These are phyloP conservation scores for Heliconius congener DNA, from an alignment of 1,140 invertebrate genomes.

Conservation along the genomic window DNA sequence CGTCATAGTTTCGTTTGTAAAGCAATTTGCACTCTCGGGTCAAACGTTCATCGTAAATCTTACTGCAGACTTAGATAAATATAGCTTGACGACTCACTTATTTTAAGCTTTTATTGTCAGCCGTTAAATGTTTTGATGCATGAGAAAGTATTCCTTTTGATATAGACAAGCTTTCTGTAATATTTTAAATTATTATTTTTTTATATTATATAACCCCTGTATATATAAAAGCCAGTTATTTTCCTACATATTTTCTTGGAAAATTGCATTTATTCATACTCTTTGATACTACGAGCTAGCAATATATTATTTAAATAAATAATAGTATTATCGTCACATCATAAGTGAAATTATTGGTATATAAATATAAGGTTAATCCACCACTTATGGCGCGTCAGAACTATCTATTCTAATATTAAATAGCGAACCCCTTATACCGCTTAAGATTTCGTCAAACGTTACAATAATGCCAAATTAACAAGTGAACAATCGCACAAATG, in stretches of 20 bases:
- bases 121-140: background rate
- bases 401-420: background rate
- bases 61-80: slow-evolving; percentile 26
- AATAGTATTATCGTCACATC: no score
- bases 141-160: background rate
- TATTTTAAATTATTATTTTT: background rate
- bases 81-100: background rate
- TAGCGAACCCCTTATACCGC: slow-evolving; percentile 21
- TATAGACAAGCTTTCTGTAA: background rate
- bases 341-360: no score
- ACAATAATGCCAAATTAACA: slow-evolving; percentile 53
- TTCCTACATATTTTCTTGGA: no score
- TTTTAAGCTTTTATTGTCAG: background rate
- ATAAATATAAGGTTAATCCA: background rate
- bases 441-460: slow-evolving; percentile 26
- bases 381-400: background rate
- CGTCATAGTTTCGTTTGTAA: slow-evolving; percentile 62
- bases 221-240: no score
- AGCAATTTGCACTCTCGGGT: slow-evolving; percentile 56
- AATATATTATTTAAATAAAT: no score
- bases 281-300: no score
- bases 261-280: no score
- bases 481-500: slow-evolving; percentile 65
- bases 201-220: background rate
- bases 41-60: slow-evolving; percentile 54